Conservation (phyloP, 2,888 invertebrate species). For the Morinoia aosen region DNA sequence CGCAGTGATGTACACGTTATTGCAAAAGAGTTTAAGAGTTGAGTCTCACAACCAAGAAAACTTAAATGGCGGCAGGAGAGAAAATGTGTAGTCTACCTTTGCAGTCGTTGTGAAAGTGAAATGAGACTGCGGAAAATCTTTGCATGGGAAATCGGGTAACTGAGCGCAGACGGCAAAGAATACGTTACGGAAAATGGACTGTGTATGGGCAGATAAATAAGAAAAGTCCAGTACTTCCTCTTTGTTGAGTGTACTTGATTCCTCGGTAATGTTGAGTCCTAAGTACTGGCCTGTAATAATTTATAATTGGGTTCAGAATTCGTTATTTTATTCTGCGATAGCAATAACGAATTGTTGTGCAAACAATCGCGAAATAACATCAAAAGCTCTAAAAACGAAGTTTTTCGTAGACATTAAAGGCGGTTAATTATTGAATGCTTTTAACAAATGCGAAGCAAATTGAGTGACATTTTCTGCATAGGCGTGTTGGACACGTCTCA, state of each 20-base stretch:
- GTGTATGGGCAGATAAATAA: background rate
- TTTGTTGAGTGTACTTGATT: background rate
- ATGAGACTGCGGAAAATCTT: background rate
- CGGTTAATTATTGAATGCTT: background rate
- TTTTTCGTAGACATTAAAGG: background rate
- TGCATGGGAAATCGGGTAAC: background rate
- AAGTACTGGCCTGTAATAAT: background rate
- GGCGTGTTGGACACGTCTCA: background rate
- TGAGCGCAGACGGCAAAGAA: background rate
- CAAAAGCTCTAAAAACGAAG: background rate
- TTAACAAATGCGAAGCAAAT: background rate
- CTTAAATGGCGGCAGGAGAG: background rate
- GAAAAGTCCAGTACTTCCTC: background rate
- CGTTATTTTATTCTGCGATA: background rate
- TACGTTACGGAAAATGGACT: background rate
- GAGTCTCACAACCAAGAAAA: background rate
- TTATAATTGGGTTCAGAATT: background rate
- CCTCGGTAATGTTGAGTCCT: background rate
- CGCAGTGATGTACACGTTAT: background rate
- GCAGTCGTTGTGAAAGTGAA: background rate
- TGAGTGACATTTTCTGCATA: background rate
- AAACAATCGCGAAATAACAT: background rate
- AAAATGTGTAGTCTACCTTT: background rate
- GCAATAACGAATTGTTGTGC: background rate
- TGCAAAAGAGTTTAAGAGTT: background rate